phyloP scores from a whole-genome alignment of 1,140 invertebrate genomes.

The Ostrea edulis region DNA sequence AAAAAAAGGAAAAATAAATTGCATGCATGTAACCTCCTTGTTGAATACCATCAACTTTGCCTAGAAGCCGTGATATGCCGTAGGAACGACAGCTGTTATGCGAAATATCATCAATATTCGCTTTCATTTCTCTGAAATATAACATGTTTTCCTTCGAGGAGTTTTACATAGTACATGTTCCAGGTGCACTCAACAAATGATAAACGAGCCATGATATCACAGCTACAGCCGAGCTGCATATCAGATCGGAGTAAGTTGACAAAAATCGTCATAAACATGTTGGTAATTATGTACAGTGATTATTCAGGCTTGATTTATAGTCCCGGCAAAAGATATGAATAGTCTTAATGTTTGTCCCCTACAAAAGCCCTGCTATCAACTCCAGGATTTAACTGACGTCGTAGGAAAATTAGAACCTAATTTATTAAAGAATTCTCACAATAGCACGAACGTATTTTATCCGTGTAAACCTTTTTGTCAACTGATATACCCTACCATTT shows the following conservation, averaged over 20 bases:
- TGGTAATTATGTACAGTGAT: constrained; percentile 39
- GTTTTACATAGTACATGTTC: neutral
- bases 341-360: constrained; percentile 25
- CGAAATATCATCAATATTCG: neutral
- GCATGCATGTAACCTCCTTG: neutral
- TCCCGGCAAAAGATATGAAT: constrained; percentile 30
- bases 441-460: constrained; percentile 33
- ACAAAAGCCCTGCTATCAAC: constrained; percentile 29
- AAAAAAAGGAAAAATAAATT: neutral
- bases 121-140: neutral
- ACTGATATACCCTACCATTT: constrained; percentile 36
- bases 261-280: constrained; percentile 37
- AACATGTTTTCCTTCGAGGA: constrained; percentile 8
- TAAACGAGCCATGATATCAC: constrained; percentile 18
- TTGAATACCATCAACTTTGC: neutral
- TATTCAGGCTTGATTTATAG: constrained; percentile 35
- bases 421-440: constrained; percentile 36
- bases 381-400: constrained; percentile 34
- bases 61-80: neutral
- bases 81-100: neutral
- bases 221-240: neutral
- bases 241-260: constrained; percentile 31
- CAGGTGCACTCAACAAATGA: constrained; percentile 13
- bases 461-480: constrained; percentile 38
- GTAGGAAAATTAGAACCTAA: constrained; percentile 36